These are phyloP conservation scores for Atherinosoma microstoma DNA, from an alignment of 2,797 vertebrate species.

Conservation along the genomic window DNA sequence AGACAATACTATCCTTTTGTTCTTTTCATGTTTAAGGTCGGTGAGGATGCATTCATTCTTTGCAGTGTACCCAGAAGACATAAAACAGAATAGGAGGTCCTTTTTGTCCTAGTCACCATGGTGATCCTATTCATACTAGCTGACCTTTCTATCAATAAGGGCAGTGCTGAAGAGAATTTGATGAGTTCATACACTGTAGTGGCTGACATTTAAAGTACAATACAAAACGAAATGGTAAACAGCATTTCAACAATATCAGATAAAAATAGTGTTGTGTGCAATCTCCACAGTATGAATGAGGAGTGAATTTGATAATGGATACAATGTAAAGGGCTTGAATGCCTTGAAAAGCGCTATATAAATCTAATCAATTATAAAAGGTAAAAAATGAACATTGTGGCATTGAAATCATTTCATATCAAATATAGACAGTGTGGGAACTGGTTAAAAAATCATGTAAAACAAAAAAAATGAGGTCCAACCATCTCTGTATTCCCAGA, in stretches of 20 bases:
- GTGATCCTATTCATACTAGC: conserved; percentile 64
- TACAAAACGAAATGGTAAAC: conserved; percentile 35
- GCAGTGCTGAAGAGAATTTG: conserved; percentile 44
- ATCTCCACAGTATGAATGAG: background rate
- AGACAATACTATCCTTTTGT: conserved; percentile 26
- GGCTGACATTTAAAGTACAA: conserved; percentile 74
- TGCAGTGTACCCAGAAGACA: conserved; percentile 23
- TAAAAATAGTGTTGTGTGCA: background rate
- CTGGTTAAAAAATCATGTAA: background rate
- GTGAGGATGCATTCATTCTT: conserved; percentile 35
- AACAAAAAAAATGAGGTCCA: background rate
- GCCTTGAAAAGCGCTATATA: too few species aligned
- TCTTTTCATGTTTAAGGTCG: conserved; percentile 49
- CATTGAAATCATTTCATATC: background rate
- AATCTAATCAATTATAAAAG: background rate
- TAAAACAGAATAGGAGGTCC: conserved; percentile 37
- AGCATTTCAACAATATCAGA: conserved; percentile 10
- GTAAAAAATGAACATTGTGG: background rate
- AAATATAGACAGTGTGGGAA: background rate
- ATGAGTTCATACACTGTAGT: conserved; percentile 55
- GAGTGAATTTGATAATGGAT: too few species aligned
- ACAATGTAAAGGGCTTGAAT: too few species aligned
- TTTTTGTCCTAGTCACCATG: conserved; percentile 65
- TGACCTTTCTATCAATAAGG: conserved; percentile 78
- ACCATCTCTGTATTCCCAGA: background rate